Percentiles rank a stretch among this genome's conserved stretches.
Evolutionary conservation across 1,140 invertebrate genomes (phyloP).

Genomic region (Macrobrachium rosenbergii): DNA sequence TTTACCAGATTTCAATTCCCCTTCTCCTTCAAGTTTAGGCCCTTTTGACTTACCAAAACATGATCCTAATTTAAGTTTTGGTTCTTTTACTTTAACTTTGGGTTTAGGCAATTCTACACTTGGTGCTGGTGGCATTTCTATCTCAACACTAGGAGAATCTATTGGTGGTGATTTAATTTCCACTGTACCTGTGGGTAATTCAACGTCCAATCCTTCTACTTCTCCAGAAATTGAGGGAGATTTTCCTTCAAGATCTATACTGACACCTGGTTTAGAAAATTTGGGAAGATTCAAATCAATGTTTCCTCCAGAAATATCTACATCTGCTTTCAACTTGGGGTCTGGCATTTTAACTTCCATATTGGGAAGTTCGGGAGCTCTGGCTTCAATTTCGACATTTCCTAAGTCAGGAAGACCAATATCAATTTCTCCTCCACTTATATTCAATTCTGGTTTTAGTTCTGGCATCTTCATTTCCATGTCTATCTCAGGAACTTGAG

Average conservation of each 20-base stretch:
- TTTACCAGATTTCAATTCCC: neutral
- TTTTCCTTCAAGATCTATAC: neutral
- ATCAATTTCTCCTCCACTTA: neutral
- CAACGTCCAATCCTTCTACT: neutral
- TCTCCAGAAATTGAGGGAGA: neutral
- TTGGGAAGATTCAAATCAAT: neutral
- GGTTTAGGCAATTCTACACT: constrained; percentile 11
- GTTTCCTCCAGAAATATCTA: neutral
- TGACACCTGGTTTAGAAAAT: neutral
- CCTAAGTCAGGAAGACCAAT: neutral
- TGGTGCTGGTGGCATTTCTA: neutral
- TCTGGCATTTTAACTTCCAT: constrained; percentile 1
- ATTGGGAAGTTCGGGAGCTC: constrained; percentile 21
- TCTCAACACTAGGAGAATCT: neutral
- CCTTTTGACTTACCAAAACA: constrained; percentile 32
- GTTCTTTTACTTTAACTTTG: constrained; percentile 34
- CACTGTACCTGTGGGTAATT: neutral
- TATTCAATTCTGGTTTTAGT: neutral
- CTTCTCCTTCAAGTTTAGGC: neutral
- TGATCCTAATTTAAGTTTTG: neutral
- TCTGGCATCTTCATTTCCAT: neutral
- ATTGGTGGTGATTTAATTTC: constrained; percentile 7
- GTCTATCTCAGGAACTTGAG: neutral
- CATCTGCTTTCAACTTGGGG: too few relatives aligned
- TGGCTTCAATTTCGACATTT: constrained; percentile 22